phyloP scores from a whole-genome alignment of 2,888 invertebrate species.

The Xanthorhoe designata region DNA sequence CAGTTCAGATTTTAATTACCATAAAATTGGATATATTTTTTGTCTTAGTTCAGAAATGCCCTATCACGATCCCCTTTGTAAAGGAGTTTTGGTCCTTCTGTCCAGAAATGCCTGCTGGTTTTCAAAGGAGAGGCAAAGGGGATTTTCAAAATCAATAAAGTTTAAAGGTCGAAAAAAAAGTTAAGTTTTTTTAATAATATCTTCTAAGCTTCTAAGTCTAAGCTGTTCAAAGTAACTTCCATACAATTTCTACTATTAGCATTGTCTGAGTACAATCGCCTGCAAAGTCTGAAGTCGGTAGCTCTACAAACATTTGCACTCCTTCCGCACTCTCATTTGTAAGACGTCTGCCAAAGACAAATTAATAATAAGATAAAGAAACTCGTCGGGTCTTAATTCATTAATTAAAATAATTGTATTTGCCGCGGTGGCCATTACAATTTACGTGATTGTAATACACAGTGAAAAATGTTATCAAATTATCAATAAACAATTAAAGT shows the following conservation, averaged over 20 bases:
- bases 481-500: neutral
- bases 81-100: no score
- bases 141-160: no score
- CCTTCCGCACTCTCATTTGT: slow-evolving; percentile 69
- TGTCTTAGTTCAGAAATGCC: no score
- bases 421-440: slow-evolving; percentile 76
- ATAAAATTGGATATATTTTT: no score
- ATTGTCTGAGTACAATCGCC: slow-evolving; percentile 15
- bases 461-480: slow-evolving; percentile 18
- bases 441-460: slow-evolving; percentile 52
- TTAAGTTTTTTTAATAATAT: no score
- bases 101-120: no score
- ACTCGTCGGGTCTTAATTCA: slow-evolving; percentile 83
- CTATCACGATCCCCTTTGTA: no score
- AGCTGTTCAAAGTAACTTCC: neutral
- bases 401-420: slow-evolving; percentile 86
- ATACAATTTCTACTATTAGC: slow-evolving; percentile 13
- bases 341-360: slow-evolving; percentile 83
- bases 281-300: slow-evolving; percentile 31
- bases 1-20: no score
- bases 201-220: no score
- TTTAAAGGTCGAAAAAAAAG: no score
- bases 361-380: slow-evolving; percentile 86
- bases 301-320: slow-evolving; percentile 68
- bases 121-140: no score